Conservation (phyloP, 2,797 vertebrate species). For the Karalla daura region DNA sequence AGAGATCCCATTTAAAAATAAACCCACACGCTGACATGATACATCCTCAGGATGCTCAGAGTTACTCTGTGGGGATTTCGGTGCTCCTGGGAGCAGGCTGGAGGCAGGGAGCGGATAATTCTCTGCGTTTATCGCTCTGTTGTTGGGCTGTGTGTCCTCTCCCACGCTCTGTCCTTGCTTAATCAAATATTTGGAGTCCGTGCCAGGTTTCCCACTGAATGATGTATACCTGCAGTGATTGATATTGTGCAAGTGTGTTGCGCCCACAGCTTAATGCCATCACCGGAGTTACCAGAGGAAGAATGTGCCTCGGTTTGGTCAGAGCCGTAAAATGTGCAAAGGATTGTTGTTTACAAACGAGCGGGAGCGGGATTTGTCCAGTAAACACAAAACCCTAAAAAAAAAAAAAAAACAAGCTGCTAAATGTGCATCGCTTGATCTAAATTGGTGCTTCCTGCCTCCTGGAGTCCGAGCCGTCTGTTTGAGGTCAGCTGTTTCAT, state of each 20-base stretch:
- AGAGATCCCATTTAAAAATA: slow-evolving; percentile 2
- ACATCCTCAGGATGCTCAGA: neutral
- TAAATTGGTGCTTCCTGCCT: slow-evolving; percentile 41
- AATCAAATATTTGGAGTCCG: slow-evolving; percentile 75
- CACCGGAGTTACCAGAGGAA: slow-evolving; percentile 58
- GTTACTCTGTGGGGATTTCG: slow-evolving; percentile 9
- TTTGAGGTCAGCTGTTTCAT: slow-evolving; percentile 51
- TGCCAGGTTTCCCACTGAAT: slow-evolving; percentile 58
- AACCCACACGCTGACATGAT: neutral
- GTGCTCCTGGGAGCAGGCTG: slow-evolving; percentile 15
- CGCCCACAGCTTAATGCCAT: slow-evolving; percentile 57
- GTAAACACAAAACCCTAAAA: slow-evolving; percentile 34
- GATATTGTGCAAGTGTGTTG: slow-evolving; percentile 59
- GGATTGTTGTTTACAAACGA: slow-evolving; percentile 9
- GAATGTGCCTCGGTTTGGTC: slow-evolving; percentile 46
- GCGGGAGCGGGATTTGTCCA: slow-evolving; percentile 26
- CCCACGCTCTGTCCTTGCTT: slow-evolving; percentile 67
- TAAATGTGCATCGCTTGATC: slow-evolving; percentile 40
- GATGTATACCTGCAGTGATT: slow-evolving; percentile 70
- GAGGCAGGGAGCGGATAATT: slow-evolving; percentile 52
- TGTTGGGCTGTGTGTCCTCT: slow-evolving; percentile 48
- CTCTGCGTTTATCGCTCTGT: slow-evolving; percentile 59
- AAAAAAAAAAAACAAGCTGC: slow-evolving; percentile 39
- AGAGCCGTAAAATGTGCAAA: slow-evolving; percentile 14
- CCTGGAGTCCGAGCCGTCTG: slow-evolving; percentile 31